Evolutionary conservation across 2,888 invertebrate genomes (phyloP).

Genomic region (Campaea margaritaria): DNA sequence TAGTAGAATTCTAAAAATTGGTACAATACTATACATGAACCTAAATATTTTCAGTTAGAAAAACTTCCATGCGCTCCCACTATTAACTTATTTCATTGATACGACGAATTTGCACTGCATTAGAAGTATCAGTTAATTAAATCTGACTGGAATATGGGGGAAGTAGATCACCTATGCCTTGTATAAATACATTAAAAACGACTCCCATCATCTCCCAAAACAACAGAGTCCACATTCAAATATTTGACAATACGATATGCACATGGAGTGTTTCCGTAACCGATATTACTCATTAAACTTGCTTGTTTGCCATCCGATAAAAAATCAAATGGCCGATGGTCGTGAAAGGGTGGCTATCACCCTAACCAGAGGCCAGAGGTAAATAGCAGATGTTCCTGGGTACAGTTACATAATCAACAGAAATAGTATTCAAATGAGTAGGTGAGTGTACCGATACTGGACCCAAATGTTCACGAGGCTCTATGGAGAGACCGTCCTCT

Average conservation of each 20-base stretch:
- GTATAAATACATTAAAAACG: slow-evolving; percentile 20
- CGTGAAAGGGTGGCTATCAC: slow-evolving; percentile 68
- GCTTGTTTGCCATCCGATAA: slow-evolving; percentile 76
- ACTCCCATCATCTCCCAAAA: slow-evolving; percentile 37
- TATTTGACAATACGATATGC: slow-evolving; percentile 76
- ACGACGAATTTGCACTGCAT: too few relatives aligned
- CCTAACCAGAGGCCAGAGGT: slow-evolving; percentile 52
- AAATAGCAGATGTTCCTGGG: slow-evolving; percentile 79
- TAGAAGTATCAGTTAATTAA: too few relatives aligned
- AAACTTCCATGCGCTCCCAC: too few relatives aligned
- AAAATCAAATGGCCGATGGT: slow-evolving; percentile 78
- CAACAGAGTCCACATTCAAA: slow-evolving; percentile 58
- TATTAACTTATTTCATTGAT: too few relatives aligned
- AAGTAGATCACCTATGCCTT: not conserved
- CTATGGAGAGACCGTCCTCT: slow-evolving; percentile 8
- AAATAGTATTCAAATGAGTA: slow-evolving; percentile 76
- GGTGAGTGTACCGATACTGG: slow-evolving; percentile 67
- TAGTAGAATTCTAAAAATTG: too few relatives aligned
- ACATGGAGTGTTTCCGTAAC: slow-evolving; percentile 79
- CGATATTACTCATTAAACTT: slow-evolving; percentile 80
- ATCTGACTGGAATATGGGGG: too few relatives aligned
- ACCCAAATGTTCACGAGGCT: slow-evolving; percentile 41
- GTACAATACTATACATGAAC: too few relatives aligned
- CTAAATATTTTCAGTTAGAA: too few relatives aligned
- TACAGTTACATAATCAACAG: slow-evolving; percentile 82